phyloP scores from a whole-genome alignment of 2,888 invertebrate species.

The Erebia ligea region DNA sequence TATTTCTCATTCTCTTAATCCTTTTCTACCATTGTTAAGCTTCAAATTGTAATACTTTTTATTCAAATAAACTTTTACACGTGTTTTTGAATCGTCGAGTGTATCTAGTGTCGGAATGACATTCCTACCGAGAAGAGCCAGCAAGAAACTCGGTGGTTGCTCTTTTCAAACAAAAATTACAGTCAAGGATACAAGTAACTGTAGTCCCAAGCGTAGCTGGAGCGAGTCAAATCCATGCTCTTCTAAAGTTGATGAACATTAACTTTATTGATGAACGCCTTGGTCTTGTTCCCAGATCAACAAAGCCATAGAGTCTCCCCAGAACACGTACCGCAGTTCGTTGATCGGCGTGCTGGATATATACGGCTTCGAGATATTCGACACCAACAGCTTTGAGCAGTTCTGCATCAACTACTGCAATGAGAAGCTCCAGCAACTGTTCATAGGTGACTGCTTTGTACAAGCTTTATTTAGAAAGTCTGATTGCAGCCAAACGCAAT shows the following conservation, averaged over 20 bases:
- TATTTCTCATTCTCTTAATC: neutral
- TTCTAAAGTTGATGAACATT: neutral
- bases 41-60: too few relatives aligned
- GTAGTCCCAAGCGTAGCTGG: too few relatives aligned
- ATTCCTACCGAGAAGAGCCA: too few relatives aligned
- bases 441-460: slow-evolving; percentile 91
- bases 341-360: slow-evolving; percentile 98
- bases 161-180: too few relatives aligned
- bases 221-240: too few relatives aligned
- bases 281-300: slow-evolving; percentile 87
- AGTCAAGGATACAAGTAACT: too few relatives aligned
- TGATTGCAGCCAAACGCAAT: too few relatives aligned
- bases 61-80: too few relatives aligned
- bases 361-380: slow-evolving; percentile 99
- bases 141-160: too few relatives aligned
- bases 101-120: too few relatives aligned
- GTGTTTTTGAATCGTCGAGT: too few relatives aligned
- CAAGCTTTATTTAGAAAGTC: slow-evolving; percentile 91
- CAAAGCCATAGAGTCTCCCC: slow-evolving; percentile 92
- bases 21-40: too few relatives aligned
- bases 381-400: slow-evolving; percentile 98
- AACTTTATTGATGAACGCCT: neutral
- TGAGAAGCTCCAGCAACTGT: slow-evolving; percentile 98
- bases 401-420: slow-evolving; percentile 99
- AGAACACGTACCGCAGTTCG: slow-evolving; percentile 86